These are phyloP conservation scores for Amorpha juglandis DNA, from an alignment of 2,888 invertebrate species.

Conservation along the genomic window DNA sequence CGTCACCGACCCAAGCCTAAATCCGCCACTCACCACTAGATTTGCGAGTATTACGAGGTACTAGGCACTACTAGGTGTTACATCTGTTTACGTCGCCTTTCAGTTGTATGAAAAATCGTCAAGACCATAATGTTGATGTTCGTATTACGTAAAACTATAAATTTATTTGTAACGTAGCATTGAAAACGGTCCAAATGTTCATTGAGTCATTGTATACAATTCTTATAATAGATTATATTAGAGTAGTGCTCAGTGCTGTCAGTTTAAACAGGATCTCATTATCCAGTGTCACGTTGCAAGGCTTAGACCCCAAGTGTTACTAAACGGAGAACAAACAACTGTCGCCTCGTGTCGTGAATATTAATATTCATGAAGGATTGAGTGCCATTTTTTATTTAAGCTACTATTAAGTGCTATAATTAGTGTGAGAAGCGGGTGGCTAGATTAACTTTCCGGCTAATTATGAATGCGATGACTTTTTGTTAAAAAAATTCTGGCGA, in stretches of 20 bases:
- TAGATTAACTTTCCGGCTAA: not conserved
- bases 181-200: slow-evolving; percentile 22
- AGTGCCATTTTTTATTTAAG: slow-evolving; percentile 5
- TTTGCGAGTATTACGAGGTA: too few species aligned
- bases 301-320: not conserved
- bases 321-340: not conserved
- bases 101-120: not conserved
- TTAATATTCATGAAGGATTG: slow-evolving; percentile 18
- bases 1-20: too few species aligned
- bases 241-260: not conserved
- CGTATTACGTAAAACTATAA: slow-evolving; percentile 19
- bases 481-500: too few species aligned
- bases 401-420: not conserved
- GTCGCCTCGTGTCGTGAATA: not conserved
- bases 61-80: too few species aligned
- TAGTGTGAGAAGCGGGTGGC: not conserved
- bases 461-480: too few species aligned
- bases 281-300: slow-evolving; percentile 7
- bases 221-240: slow-evolving; percentile 24
- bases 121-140: not conserved
- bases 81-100: too few species aligned
- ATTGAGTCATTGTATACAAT: slow-evolving; percentile 26
- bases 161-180: slow-evolving; percentile 23
- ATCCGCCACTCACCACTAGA: too few species aligned
- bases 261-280: slow-evolving; percentile 9